Base-by-base conservation (phyloP, 2,113 vertebrate genomes). In the Semicossyphus pulcher region DNA sequence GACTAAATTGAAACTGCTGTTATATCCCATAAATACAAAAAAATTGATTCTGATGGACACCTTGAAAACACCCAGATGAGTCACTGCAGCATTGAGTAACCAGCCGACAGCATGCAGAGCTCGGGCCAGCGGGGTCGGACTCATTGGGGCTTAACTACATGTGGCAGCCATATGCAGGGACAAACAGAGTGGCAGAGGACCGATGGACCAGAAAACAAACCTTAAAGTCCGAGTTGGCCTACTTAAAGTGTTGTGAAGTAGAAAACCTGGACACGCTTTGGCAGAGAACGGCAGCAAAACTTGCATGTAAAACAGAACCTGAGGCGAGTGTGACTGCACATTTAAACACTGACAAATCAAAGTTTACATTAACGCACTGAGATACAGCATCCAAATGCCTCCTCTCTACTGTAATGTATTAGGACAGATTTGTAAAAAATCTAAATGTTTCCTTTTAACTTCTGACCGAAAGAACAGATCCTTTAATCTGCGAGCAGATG, bases 111-210 rank as follows among this genome's bases (percentile, higher is more conserved):
- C 16, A 39, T 45, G 49, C 48, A 39, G 32, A 21, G 9, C 41
- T 6, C 0, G n/a, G 39, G 8, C 41, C 41, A 12, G 74, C 16
- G 3, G n/a, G 36, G 41, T n/a, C 23, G 5, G 62, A 59, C 71
- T 53, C 66, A 56, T 72, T 47, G 16, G 26, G 26, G 69, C 20
- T 51, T 31, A 25, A 21, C 8, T 11, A 34, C 84, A 86, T 70
- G 53, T 86, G 80, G 80, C 56, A 4, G 20, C 80, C 84, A 86
- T n/a, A 71, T 83, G 78, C 32, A n/a, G 15, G n/a, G 26, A 66
- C 68, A 68, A 70, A 26, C 49, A 70, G 53, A 31, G 63, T 10
- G 51, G 44, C 36, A 34, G 49, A 65, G 47, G 47, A 41, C 39
- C 1, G 15, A 37, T 4, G 36, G 26, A 10, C 28, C 37, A 26